Evolutionary conservation across 2,113 vertebrate genomes (phyloP), one percentile per base, ranked within the genome.

Genomic region (Muntiacus muntjak): DNA sequence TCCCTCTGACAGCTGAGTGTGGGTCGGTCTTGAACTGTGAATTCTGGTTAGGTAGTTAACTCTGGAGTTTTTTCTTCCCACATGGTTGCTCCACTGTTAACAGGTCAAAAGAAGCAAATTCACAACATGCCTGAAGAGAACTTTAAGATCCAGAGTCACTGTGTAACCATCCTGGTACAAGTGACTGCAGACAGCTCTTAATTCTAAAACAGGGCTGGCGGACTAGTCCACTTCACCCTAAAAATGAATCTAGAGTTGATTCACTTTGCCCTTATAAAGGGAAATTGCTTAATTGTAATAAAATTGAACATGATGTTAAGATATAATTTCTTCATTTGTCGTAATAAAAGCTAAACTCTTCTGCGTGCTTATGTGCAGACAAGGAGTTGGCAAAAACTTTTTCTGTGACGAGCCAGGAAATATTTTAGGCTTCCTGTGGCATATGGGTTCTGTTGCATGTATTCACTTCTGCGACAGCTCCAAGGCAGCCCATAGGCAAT

Each of bases 1-100:
- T 83, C 25, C 17, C 28, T 60, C 10, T 33, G 9, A 5, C 25
- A 16, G 47, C 26, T 40, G 71, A 5, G 45, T 91, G 15, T 45
- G 26, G 81, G 47, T 90, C 93, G 23, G 58, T 81, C 36, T 85
- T 58, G 1, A 23, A 19, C 82, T 82, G 2, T 2, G 21, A 33
- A 30, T 96, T 95, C 57, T 60, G 26, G 58, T 30, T 88, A 87
- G 76, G 54, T 17, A 13, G 19, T 47, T 47, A 58, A 21, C n/a
- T 71, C 84, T 9, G 16, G 50, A 76, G 33, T 11, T 25, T 21
- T 62, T 87, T 74, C 64, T 76, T 60, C 14, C 60, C n/a, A 64
- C 1, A 0, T 28, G 28, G 3, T 33, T 7, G 25, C 7, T 21
- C 19, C 1, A 4, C 50, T 86, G 25, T 78, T 62, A 26, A 54